phyloP scores from a whole-genome alignment of 2,888 invertebrate genomes.

The Tyria jacobaeae region DNA sequence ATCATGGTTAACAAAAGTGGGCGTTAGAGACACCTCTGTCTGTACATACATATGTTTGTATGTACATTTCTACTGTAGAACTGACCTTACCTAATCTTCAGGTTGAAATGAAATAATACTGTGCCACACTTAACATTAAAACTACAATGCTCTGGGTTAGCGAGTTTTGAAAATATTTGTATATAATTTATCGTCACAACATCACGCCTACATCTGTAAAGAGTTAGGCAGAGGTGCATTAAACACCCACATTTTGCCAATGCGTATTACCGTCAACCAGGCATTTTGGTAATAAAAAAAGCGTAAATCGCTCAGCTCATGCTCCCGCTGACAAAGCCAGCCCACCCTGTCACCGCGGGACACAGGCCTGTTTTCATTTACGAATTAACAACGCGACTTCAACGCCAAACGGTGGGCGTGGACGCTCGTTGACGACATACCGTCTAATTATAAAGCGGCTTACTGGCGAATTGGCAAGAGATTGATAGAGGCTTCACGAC shows the following conservation, averaged over 20 bases:
- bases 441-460: conserved; percentile 68
- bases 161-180: no score
- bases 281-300: no score
- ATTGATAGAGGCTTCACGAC: conserved; percentile 36
- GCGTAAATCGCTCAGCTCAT: conserved; percentile 11
- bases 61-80: no score
- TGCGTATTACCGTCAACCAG: no score
- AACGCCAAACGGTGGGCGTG: conserved; percentile 73
- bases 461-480: conserved; percentile 47
- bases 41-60: no score
- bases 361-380: conserved; percentile 79
- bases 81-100: not conserved
- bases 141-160: not conserved
- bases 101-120: not conserved
- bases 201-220: no score
- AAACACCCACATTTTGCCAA: no score
- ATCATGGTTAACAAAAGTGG: no score
- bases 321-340: conserved; percentile 33
- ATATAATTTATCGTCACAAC: no score
- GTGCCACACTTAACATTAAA: not conserved
- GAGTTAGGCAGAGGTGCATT: no score
- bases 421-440: conserved; percentile 68
- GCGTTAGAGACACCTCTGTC: no score
- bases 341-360: conserved; percentile 50
- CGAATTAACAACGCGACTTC: conserved; percentile 68